These are phyloP conservation scores for Panthera tigris DNA, from an alignment of 2,113 vertebrate species.

Conservation along the genomic window DNA sequence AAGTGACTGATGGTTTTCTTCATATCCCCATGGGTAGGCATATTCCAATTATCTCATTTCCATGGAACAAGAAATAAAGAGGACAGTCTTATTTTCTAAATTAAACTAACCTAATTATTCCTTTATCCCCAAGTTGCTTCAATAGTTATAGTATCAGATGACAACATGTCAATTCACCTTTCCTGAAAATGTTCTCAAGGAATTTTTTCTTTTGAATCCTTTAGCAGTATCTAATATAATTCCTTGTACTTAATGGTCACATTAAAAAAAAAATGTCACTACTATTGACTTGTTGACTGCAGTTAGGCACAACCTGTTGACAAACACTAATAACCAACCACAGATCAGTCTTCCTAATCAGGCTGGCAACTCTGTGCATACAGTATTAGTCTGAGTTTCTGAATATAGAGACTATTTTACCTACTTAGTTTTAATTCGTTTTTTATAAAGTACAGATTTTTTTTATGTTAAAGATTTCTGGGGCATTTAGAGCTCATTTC, in stretches of 20 bases:
- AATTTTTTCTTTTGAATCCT: neutral
- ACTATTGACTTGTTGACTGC: neutral
- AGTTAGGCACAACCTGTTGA: neutral
- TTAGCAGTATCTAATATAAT: neutral
- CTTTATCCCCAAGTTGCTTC: neutral
- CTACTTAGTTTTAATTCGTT: neutral
- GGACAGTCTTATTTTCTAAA: neutral
- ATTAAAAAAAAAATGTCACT: neutral
- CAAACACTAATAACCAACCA: conserved; percentile 21
- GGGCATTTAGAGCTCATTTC: neutral
- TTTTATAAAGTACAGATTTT: conserved; percentile 8
- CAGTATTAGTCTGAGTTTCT: neutral
- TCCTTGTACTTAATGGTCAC: neutral
- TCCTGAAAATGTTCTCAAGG: neutral
- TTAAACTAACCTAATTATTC: neutral
- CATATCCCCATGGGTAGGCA: neutral
- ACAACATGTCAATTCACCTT: neutral
- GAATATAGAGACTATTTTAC: neutral
- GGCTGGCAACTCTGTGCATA: neutral
- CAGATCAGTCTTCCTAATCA: neutral
- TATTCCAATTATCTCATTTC: neutral
- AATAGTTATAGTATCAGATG: neutral
- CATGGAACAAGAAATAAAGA: neutral
- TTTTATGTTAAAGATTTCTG: neutral
- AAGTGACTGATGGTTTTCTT: neutral